A percentile compares a stretch with the other conserved stretches of the same genome.
Conservation (phyloP, 2,797 vertebrate genomes). For the Xenopus petersii region DNA sequence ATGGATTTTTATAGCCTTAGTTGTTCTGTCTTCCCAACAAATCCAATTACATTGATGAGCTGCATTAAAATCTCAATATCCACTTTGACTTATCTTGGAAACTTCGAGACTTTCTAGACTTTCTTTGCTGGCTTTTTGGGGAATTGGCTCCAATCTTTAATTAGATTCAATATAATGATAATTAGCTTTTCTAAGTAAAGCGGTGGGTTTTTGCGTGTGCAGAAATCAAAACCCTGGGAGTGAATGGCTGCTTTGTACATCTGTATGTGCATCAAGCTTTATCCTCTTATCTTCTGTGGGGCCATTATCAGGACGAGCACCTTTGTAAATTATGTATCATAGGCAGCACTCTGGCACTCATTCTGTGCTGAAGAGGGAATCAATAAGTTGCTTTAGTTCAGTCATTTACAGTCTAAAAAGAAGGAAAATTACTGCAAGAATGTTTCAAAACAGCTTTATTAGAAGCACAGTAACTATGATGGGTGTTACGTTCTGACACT, state of each 20-base stretch:
- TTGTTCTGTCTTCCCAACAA: not conserved
- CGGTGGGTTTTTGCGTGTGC: not conserved
- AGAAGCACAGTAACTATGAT: too few species aligned
- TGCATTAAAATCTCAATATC: not conserved
- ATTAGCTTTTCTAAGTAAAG: constrained; percentile 14
- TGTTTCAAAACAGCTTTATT: too few species aligned
- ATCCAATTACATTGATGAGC: constrained; percentile 5
- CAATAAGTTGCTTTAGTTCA: too few species aligned
- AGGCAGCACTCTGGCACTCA: not conserved
- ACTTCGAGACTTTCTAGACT: not conserved
- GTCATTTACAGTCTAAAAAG: too few species aligned
- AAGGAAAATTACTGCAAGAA: too few species aligned
- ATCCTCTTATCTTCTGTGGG: not conserved
- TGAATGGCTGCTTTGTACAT: too few species aligned
- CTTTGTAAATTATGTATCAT: not conserved
- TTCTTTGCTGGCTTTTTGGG: not conserved
- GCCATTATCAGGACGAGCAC: not conserved
- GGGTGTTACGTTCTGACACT: too few species aligned
- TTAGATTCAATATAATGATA: constrained; percentile 11
- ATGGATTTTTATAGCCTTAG: not conserved
- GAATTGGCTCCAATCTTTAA: constrained; percentile 11
- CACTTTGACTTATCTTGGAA: not conserved
- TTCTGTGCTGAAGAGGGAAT: too few species aligned
- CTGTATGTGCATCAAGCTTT: not conserved
- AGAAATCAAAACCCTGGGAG: not conserved